A percentile compares a stretch with the other conserved stretches of the same genome.
These are phyloP conservation scores for Leiothrix lutea DNA, from an alignment of 2,113 vertebrate genomes.

Conservation along the genomic window DNA sequence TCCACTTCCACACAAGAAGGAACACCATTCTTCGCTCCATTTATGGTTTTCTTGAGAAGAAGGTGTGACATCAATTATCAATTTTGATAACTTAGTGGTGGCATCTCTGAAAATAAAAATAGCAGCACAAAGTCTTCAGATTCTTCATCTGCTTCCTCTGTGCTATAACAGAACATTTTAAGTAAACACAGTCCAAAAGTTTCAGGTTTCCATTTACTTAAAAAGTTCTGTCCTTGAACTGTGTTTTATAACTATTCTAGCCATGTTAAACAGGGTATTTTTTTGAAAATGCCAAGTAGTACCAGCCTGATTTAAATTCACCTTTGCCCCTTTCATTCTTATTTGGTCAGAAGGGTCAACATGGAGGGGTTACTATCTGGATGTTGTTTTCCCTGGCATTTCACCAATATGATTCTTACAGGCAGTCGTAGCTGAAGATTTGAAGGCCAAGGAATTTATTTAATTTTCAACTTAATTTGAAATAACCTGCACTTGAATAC, in stretches of 20 bases:
- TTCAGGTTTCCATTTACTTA: not conserved
- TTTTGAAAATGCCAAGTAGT: not conserved
- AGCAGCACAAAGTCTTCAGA: not conserved
- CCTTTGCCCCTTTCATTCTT: not conserved
- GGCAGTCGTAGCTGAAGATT: not conserved
- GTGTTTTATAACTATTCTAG: not conserved
- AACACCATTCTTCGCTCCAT: not conserved
- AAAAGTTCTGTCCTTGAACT: not conserved
- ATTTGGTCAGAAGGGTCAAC: not conserved
- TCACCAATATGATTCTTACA: not conserved
- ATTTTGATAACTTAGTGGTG: not conserved
- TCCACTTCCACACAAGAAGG: not conserved
- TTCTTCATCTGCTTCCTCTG: not conserved
- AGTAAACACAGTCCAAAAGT: not conserved
- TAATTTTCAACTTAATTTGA: not conserved
- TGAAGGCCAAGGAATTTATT: not conserved
- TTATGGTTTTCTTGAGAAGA: not conserved
- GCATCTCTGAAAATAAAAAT: not conserved
- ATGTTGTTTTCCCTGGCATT: not conserved
- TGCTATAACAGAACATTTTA: not conserved
- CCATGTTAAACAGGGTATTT: not conserved
- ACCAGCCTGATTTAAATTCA: not conserved
- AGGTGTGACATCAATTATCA: not conserved
- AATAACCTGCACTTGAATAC: not conserved
- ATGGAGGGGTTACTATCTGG: not conserved